Conservation (phyloP, 2,888 invertebrate species). For the Tineola bisselliella region DNA sequence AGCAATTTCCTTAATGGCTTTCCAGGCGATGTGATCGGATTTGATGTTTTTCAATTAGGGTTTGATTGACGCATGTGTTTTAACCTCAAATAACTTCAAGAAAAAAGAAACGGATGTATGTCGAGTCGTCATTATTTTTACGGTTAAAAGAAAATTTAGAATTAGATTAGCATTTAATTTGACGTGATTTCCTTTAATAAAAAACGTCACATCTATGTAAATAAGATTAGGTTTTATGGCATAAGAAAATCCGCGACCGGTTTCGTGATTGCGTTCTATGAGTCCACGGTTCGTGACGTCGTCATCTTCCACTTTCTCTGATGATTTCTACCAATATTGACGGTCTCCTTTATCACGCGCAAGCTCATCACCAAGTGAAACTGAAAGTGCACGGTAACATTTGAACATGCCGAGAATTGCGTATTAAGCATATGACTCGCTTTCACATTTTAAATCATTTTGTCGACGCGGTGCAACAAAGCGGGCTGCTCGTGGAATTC, state of each 20-base stretch:
- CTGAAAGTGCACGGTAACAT: conserved; percentile 24
- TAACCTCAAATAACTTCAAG: background rate
- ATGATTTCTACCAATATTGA: conserved; percentile 40
- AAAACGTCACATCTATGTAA: background rate
- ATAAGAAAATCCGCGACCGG: conserved; percentile 2
- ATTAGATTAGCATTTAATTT: background rate
- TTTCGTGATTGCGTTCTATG: background rate
- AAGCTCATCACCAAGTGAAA: conserved; percentile 20
- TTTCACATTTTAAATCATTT: too few species aligned
- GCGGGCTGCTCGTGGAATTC: too few species aligned
- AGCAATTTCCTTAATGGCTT: conserved; percentile 6
- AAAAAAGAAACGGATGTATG: background rate
- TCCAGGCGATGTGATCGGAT: background rate
- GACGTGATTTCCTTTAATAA: background rate
- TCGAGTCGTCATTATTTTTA: background rate
- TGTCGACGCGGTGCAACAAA: too few species aligned
- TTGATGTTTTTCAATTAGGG: conserved; percentile 3
- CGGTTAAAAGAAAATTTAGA: background rate
- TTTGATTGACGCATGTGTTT: conserved; percentile 4
- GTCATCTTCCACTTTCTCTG: conserved; percentile 26
- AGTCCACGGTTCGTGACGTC: background rate
- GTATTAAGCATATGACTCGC: background rate
- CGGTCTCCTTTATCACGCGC: conserved; percentile 30
- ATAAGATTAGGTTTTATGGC: background rate
- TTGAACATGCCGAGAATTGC: conserved; percentile 14